These are phyloP conservation scores for Microcebus griseorufus DNA, from an alignment of 2,113 vertebrate genomes.

Conservation along the genomic window DNA sequence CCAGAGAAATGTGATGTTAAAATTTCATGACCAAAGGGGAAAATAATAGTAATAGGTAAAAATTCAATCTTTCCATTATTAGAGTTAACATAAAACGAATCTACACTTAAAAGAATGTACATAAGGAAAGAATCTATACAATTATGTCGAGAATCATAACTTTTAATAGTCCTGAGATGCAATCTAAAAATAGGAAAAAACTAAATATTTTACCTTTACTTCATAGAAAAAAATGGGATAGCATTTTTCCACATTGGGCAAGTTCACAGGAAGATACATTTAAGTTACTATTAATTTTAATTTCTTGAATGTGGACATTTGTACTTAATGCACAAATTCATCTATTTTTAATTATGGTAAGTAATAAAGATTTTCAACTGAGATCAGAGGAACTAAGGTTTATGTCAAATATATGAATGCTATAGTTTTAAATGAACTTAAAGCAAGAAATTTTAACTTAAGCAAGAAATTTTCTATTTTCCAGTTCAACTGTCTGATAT, in stretches of 20 bases:
- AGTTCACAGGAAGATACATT: neutral
- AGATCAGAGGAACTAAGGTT: neutral
- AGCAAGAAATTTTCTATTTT: neutral
- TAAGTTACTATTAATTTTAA: constrained; percentile 38
- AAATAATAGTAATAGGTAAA: constrained; percentile 22
- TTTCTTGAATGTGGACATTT: constrained; percentile 32
- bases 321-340: neutral
- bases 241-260: accelerated
- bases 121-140: neutral
- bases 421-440: neutral
- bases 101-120: neutral
- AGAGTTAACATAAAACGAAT: neutral
- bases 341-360: constrained; percentile 41
- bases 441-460: neutral
- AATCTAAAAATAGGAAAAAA: neutral
- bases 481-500: neutral
- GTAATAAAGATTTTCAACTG: neutral
- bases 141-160: neutral
- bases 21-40: neutral
- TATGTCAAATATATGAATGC: neutral
- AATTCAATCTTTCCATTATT: neutral
- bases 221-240: neutral
- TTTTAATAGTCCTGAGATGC: neutral
- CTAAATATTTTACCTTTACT: neutral
- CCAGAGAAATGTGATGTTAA: neutral